A percentile compares a stretch with the other conserved stretches of the same genome.
These are phyloP conservation scores for Micropoecilia bifurca DNA, from an alignment of 2,797 vertebrate species.

Conservation along the genomic window DNA sequence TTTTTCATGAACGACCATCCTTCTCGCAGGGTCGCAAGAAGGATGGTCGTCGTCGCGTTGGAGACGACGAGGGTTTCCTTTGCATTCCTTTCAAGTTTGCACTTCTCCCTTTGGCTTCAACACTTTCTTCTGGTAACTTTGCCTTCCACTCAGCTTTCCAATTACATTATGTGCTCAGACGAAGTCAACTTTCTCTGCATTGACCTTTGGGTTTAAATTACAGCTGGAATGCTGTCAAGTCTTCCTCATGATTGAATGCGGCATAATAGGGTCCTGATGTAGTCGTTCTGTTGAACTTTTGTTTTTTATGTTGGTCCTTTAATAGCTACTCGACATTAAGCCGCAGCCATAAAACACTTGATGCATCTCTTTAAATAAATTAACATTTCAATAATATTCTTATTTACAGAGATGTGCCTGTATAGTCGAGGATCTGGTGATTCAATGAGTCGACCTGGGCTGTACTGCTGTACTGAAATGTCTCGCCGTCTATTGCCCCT, in stretches of 20 bases:
- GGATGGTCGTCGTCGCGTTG: not conserved
- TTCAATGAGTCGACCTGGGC: constrained; percentile 32
- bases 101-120: not conserved
- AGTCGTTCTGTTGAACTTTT: not conserved
- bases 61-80: not conserved
- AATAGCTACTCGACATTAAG: not conserved
- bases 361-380: not conserved
- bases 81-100: not conserved
- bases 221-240: not conserved
- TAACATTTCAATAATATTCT: not conserved
- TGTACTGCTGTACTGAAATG: constrained; percentile 3
- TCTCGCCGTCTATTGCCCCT: constrained; percentile 28
- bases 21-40: not conserved
- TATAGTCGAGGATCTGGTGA: not conserved
- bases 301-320: not conserved
- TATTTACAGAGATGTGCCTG: not conserved
- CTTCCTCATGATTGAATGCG: not conserved
- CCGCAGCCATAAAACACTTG: not conserved
- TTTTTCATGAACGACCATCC: not conserved
- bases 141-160: constrained; percentile 3
- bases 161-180: not conserved
- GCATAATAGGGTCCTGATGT: not conserved
- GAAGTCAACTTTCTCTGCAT: not conserved
- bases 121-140: not conserved
- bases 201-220: not conserved